Base-by-base conservation (phyloP, 1,140 invertebrate species). In the Nasonia vitripennis region DNA sequence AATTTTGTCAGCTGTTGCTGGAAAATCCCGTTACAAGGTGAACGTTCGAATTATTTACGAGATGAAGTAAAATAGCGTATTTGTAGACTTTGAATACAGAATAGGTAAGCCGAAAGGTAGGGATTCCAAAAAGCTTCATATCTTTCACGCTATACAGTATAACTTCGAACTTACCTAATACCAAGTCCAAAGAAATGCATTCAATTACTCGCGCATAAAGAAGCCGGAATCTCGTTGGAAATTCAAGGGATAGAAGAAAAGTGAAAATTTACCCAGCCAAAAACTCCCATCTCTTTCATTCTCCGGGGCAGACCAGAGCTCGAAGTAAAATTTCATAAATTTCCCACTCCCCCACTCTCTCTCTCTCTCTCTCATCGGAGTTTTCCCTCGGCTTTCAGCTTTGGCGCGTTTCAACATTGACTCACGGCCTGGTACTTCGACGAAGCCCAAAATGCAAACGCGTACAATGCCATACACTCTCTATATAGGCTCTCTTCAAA, bases 301-400 rank as follows among this genome's bases (percentile, higher is more conserved):
- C 23, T 74, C 34, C 71, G 34, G 20, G 20, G 68, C 68, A 23
- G n/a, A 51, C 11, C 27, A 23, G 17, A 45, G 67, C 68, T 73
- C 20, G 62, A 41, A 41, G 81, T 20, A 9, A 67, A 77, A 62
- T 83, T 83, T 83, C 34, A 27, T 45, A 77, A 75, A 83, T 83
- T 77, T 77, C 20, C 27, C 1, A 27, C 27, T 41, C 37, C 17
- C 70, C 73, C 37, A 27, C 27, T 34, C 23, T 34, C 71, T 17
- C 27, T 27, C 27, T 27, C 27, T 0, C 27, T n/a, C n/a, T n/a
- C 27, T 10, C 23, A 4, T 17, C 48, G 48, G n/a, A 27, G 67
- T 68, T 68, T 27, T 67, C 62, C n/a, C 23, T n/a, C 2, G 23
- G 67, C 20, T 41, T 80, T 68, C 41, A 31, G 51, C 37, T 9